Evolutionary conservation across 2,113 vertebrate genomes (phyloP).

Genomic region (Columba livia): DNA sequence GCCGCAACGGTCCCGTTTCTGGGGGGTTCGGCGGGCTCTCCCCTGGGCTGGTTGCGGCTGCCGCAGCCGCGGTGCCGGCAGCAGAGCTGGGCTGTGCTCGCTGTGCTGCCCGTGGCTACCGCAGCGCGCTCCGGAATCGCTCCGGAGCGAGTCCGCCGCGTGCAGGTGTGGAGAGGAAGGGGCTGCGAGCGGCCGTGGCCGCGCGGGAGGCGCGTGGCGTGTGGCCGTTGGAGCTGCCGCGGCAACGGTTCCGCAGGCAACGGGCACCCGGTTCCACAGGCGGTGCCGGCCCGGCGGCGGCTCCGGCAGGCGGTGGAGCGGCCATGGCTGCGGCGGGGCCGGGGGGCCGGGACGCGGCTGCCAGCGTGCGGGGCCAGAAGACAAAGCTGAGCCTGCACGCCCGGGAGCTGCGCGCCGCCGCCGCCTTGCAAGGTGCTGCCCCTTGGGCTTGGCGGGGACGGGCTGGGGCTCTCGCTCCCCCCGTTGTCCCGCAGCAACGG

Average conservation of each 20-base stretch:
- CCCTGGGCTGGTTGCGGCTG: fast-evolving
- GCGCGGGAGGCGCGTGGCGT: too few species aligned
- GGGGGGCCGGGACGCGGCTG: fast-evolving
- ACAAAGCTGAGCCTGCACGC: not conserved
- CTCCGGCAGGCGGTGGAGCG: fast-evolving
- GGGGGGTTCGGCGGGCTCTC: not conserved
- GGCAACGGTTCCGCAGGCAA: fast-evolving
- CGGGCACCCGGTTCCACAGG: fast-evolving
- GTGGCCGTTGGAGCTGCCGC: fast-evolving
- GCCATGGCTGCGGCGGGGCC: fast-evolving
- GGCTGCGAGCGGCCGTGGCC: not conserved
- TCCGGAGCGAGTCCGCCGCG: too few species aligned
- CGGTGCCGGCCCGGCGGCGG: fast-evolving
- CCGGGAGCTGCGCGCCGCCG: not conserved
- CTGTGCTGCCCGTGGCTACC: not conserved
- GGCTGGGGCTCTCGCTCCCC: fast-evolving
- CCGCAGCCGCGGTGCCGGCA: fast-evolving
- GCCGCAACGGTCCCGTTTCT: not conserved
- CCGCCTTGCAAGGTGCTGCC: slow-evolving; percentile 12
- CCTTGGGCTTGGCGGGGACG: fast-evolving
- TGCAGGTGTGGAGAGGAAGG: not conserved
- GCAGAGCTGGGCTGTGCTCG: not conserved
- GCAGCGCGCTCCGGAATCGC: not conserved
- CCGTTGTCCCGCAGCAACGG: fast-evolving
- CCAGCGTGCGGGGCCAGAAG: fast-evolving